Conservation (phyloP, 2,888 invertebrate genomes). For the Hydraecia micacea region DNA sequence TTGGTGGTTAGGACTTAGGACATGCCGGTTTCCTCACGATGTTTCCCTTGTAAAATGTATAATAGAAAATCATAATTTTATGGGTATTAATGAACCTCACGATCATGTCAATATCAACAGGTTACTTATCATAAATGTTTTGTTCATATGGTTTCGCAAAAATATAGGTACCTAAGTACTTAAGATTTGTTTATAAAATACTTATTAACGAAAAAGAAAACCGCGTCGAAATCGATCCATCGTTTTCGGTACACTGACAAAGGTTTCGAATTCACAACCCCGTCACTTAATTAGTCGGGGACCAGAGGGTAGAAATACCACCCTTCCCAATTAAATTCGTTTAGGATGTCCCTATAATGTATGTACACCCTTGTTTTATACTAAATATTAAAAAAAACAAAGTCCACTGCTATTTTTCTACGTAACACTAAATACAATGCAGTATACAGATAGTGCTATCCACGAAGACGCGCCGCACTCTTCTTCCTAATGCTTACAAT, state of each 20-base stretch:
- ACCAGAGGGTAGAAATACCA: background rate
- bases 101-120: background rate
- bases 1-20: background rate
- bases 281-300: background rate
- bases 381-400: background rate
- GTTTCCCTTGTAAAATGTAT: background rate
- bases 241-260: background rate
- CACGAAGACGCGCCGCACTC: no score
- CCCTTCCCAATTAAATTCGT: slow-evolving; percentile 10
- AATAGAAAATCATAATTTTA: background rate
- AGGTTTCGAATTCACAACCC: background rate
- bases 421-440: background rate
- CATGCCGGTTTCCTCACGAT: background rate
- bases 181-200: background rate
- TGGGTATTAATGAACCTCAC: background rate
- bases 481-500: no score
- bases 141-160: background rate
- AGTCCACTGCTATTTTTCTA: background rate
- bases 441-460: no score
- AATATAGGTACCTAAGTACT: background rate
- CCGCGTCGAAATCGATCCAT: slow-evolving; percentile 6
- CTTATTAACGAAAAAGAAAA: slow-evolving; percentile 21
- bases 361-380: no score
- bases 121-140: background rate
- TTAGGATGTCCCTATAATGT: background rate